Conservation (phyloP, 2,113 vertebrate genomes). For the Irena cyanogastra region DNA sequence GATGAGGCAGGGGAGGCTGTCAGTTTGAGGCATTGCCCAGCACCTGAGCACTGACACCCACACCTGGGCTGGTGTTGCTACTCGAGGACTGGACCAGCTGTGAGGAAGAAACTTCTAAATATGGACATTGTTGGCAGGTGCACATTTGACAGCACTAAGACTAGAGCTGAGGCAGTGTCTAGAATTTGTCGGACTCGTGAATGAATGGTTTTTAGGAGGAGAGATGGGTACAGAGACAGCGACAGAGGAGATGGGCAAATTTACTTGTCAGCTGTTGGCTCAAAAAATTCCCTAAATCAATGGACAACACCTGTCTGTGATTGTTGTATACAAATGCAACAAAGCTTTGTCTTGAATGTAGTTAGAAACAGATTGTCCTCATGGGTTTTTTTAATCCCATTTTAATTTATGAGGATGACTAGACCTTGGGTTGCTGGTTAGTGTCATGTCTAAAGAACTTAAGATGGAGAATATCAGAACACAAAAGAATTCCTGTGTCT, state of each 20-base stretch:
- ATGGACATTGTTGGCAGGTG: neutral
- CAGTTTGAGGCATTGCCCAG: neutral
- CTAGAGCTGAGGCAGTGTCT: neutral
- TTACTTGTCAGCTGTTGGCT: neutral
- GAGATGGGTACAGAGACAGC: neutral
- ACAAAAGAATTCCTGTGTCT: neutral
- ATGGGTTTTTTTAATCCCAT: neutral
- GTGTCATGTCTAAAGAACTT: neutral
- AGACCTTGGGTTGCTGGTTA: neutral
- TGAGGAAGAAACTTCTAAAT: no score
- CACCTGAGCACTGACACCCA: neutral
- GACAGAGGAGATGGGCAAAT: neutral
- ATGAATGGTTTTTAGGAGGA: neutral
- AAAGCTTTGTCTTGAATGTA: neutral
- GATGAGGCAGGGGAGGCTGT: neutral
- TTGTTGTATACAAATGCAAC: neutral
- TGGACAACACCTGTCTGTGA: neutral
- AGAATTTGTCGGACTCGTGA: fast-evolving
- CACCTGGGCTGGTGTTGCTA: neutral
- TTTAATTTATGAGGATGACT: neutral
- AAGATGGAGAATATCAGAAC: neutral
- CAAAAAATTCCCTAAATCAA: neutral
- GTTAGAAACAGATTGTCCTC: neutral
- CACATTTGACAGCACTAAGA: fast-evolving
- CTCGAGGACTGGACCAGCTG: fast-evolving